A percentile compares a stretch with the other conserved stretches of the same genome.
These are phyloP conservation scores for Eunapius fragilis DNA, from an alignment of 37 sponge, comb jelly and placozoan species.

Conservation along the genomic window DNA sequence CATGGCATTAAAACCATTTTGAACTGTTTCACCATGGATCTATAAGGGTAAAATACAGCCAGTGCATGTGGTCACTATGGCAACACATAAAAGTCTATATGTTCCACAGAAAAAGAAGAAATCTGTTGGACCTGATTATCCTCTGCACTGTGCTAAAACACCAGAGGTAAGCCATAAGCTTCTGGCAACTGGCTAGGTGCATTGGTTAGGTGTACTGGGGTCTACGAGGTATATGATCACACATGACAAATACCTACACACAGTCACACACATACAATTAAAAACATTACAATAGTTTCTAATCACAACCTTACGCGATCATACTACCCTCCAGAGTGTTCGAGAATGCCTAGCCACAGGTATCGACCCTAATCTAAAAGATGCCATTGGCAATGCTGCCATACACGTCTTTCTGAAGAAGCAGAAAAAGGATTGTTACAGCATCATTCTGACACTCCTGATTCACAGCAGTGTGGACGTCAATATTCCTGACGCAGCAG, in stretches of 20 bases:
- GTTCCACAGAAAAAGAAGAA: background rate
- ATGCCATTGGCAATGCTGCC: constrained; percentile 5
- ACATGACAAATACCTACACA: too few species aligned
- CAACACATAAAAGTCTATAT: background rate
- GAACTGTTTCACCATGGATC: too few species aligned
- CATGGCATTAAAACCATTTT: too few species aligned
- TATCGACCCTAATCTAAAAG: background rate
- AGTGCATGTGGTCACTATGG: too few species aligned
- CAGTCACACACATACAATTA: too few species aligned
- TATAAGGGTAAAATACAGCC: too few species aligned
- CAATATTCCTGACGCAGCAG: constrained; percentile 2
- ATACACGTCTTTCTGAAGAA: constrained; percentile 35
- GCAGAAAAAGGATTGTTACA: constrained; percentile 17
- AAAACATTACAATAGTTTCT: background rate
- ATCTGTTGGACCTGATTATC: background rate
- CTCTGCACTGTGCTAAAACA: background rate
- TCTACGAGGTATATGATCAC: too few species aligned
- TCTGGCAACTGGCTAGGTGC: background rate
- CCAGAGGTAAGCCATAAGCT: background rate
- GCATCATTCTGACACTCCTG: constrained; percentile 25
- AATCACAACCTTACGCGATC: background rate
- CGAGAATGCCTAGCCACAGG: background rate
- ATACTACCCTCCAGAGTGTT: background rate
- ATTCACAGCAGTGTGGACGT: constrained; percentile 36
- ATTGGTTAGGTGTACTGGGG: too few species aligned